Evolutionary conservation across 1,140 invertebrate species (phyloP).

Genomic region (Cydia splendana): DNA sequence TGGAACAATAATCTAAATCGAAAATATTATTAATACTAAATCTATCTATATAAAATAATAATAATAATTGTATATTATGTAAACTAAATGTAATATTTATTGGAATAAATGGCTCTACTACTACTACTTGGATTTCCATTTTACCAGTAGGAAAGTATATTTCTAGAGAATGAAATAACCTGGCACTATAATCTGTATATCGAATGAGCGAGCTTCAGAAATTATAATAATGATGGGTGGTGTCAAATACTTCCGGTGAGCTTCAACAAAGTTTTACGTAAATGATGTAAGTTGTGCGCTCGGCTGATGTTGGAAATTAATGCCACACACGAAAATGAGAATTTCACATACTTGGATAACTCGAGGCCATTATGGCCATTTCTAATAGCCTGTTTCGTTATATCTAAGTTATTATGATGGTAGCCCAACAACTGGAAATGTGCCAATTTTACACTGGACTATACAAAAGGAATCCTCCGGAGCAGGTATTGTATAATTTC

Average conservation of each 20-base stretch:
- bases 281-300: conserved; percentile 61
- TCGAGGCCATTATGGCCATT: conserved; percentile 35
- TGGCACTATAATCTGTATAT: conserved; percentile 10
- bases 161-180: not conserved
- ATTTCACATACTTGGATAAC: conserved; percentile 59
- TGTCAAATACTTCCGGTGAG: conserved; percentile 56
- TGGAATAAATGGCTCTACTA: too few relatives aligned
- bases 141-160: not conserved
- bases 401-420: conserved; percentile 14
- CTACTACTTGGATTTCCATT: not conserved
- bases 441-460: not conserved
- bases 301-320: conserved; percentile 59
- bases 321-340: conserved; percentile 50
- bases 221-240: conserved; percentile 44
- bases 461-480: conserved; percentile 35
- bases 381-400: conserved; percentile 33
- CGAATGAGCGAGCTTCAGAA: conserved; percentile 37
- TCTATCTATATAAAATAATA: too few relatives aligned
- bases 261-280: conserved; percentile 49
- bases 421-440: not conserved
- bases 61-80: too few relatives aligned
- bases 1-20: too few relatives aligned
- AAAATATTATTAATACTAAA: too few relatives aligned
- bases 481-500: not conserved
- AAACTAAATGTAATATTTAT: too few relatives aligned